Percentiles rank a stretch among this genome's conserved stretches.
phyloP scores from a whole-genome alignment of 2,797 vertebrate species.

The Oryzias dopingdopingensis region DNA sequence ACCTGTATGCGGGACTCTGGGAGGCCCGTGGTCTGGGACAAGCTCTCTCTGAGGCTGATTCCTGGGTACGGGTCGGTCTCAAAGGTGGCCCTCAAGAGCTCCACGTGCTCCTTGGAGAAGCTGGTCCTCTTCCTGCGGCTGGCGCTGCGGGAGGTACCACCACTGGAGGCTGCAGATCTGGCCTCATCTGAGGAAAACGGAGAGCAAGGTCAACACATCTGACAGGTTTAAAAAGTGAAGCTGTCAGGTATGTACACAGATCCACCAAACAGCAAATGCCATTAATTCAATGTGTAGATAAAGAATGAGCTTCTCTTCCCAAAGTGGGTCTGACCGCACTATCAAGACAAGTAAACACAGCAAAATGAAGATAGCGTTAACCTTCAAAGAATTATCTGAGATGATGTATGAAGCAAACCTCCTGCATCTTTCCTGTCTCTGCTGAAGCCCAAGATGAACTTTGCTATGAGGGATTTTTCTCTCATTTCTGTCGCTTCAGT shows the following conservation, averaged over 20 bases:
- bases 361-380: not conserved
- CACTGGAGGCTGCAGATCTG: slow-evolving; percentile 25
- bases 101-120: slow-evolving; percentile 80
- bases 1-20: slow-evolving; percentile 83
- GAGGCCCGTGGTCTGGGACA: slow-evolving; percentile 77
- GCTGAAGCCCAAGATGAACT: no score
- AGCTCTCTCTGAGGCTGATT: slow-evolving; percentile 77
- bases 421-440: not conserved
- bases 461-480: no score
- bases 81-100: slow-evolving; percentile 73
- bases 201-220: not conserved
- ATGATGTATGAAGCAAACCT: no score
- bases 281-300: not conserved
- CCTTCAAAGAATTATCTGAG: not conserved
- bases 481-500: no score
- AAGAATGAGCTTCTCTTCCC: not conserved
- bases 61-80: slow-evolving; percentile 79
- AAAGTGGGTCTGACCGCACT: not conserved
- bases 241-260: no score
- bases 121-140: slow-evolving; percentile 81
- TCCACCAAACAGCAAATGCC: not conserved
- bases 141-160: slow-evolving; percentile 57
- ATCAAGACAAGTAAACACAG: not conserved
- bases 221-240: no score
- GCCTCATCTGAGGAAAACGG: slow-evolving; percentile 52